Evolutionary conservation across 1,140 invertebrate species (phyloP).

Genomic region (Bradysia coprophila): DNA sequence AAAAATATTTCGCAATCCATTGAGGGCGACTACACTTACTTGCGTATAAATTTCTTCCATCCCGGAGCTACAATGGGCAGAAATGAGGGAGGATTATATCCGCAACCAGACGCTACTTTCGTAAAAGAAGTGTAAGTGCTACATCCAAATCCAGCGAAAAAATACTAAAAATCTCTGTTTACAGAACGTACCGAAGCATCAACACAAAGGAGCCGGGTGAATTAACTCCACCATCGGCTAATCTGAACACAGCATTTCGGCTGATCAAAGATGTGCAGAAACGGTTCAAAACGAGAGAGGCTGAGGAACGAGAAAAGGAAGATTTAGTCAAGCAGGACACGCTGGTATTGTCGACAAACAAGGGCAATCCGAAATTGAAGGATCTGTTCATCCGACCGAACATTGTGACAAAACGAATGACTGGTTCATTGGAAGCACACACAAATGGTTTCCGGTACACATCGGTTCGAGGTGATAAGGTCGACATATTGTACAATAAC

Average conservation of each 20-base stretch:
- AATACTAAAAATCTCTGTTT: constrained; percentile 6
- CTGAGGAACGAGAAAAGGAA: constrained; percentile 96
- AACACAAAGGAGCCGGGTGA: constrained; percentile 97
- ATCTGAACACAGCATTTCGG: constrained; percentile 90
- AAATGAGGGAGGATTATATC: constrained; percentile 74
- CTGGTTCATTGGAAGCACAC: constrained; percentile 86
- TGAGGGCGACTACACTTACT: constrained; percentile 97
- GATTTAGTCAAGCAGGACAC: constrained; percentile 98
- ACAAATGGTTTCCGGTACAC: constrained; percentile 96
- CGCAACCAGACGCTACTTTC: constrained; percentile 89
- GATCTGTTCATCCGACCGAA: constrained; percentile 98
- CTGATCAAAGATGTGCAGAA: constrained; percentile 99
- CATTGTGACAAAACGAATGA: constrained; percentile 95
- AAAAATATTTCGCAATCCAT: constrained; percentile 98
- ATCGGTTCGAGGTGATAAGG: constrained; percentile 94
- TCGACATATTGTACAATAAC: constrained; percentile 98
- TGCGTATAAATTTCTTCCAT: constrained; percentile 98
- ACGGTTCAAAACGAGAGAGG: constrained; percentile 94
- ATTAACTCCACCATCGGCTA: constrained; percentile 83
- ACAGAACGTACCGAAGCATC: constrained; percentile 90
- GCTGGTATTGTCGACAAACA: constrained; percentile 84
- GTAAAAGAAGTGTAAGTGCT: constrained; percentile 86
- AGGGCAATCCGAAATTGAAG: constrained; percentile 96
- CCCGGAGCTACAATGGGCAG: constrained; percentile 90
- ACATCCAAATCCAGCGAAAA: not conserved